phyloP scores from a whole-genome alignment of 2,797 vertebrate genomes.

The Hybognathus amarus region DNA sequence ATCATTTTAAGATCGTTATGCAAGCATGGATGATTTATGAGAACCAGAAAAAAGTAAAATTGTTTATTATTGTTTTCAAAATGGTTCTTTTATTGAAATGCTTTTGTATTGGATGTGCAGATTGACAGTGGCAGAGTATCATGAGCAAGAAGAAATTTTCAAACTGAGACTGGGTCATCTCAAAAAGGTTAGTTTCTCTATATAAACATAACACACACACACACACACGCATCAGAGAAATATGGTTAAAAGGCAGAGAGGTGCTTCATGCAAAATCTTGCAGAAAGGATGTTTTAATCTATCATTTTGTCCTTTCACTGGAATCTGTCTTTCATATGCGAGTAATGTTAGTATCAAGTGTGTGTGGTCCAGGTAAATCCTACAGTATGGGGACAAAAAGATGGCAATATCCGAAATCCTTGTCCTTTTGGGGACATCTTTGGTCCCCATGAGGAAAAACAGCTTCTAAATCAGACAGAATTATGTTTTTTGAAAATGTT shows the following conservation, averaged over 20 bases:
- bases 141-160: constrained; percentile 99
- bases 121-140: constrained; percentile 96
- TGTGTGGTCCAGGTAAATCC: background rate
- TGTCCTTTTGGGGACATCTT: no score
- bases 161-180: constrained; percentile 98
- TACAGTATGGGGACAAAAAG: no score
- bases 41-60: background rate
- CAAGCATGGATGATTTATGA: background rate
- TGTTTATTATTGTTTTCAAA: background rate
- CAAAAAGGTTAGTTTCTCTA: constrained; percentile 81
- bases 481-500: background rate
- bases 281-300: background rate
- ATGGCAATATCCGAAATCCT: no score
- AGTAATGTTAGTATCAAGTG: background rate
- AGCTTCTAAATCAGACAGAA: no score
- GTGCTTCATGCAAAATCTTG: background rate
- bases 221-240: background rate
- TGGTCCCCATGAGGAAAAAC: no score
- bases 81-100: background rate
- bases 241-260: background rate
- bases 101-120: constrained; percentile 69
- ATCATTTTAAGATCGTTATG: background rate
- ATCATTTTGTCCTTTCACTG: background rate
- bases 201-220: background rate
- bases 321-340: background rate